These are phyloP conservation scores for Eptatretus burgeri DNA, from an alignment of 2,113 vertebrate species.

Conservation along the genomic window DNA sequence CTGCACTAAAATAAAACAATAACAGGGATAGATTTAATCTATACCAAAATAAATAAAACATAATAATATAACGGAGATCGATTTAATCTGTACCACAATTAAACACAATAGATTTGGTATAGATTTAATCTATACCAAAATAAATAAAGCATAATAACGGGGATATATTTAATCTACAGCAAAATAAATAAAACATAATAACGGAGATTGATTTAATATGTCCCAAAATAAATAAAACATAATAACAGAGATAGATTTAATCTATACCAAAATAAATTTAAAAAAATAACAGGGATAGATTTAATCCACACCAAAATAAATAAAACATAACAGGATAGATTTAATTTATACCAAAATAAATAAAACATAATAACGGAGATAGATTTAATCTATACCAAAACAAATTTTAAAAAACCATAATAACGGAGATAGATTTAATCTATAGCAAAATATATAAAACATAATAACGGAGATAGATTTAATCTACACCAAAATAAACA, in stretches of 20 bases:
- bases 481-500: no score
- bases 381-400: no score
- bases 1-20: background rate
- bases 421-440: no score
- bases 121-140: no score
- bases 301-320: background rate
- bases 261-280: background rate
- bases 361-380: slow-evolving; percentile 2
- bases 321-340: background rate
- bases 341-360: background rate
- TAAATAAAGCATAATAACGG: no score
- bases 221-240: no score
- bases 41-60: background rate
- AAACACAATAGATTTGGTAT: slow-evolving; percentile 2
- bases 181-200: no score
- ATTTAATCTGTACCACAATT: background rate
- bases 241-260: background rate
- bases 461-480: no score
- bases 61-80: background rate
- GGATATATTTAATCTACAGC: no score
- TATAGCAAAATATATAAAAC: no score
- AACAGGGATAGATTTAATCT: background rate
- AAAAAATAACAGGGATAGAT: background rate
- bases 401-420: no score
- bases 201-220: no score